Conservation (phyloP, 2,113 vertebrate genomes). For the Myiozetetes cayanensis region DNA sequence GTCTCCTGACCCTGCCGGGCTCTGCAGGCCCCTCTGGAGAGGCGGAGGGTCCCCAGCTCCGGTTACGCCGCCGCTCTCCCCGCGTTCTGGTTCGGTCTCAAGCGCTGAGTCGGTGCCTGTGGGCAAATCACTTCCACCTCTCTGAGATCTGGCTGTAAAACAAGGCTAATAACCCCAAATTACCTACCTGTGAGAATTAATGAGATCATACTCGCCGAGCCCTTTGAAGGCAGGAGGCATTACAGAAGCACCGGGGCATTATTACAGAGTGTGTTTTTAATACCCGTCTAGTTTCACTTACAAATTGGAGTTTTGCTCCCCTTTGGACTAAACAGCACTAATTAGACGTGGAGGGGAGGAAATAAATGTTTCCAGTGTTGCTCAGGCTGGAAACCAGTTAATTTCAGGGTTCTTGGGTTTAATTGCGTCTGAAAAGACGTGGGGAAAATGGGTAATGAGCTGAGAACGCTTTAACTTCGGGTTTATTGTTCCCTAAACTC, state of each 20-base stretch:
- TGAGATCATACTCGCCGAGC: slow-evolving; percentile 30
- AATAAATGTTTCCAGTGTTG: slow-evolving; percentile 64
- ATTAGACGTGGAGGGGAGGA: slow-evolving; percentile 60
- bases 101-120: slow-evolving; percentile 1
- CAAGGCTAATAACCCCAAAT: slow-evolving; percentile 63
- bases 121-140: slow-evolving; percentile 65
- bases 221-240: slow-evolving; percentile 62
- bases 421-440: slow-evolving; percentile 56
- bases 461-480: slow-evolving; percentile 43
- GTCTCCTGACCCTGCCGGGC: neutral
- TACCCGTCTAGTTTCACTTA: slow-evolving; percentile 51
- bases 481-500: slow-evolving; percentile 51
- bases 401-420: slow-evolving; percentile 60
- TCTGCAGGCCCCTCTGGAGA: neutral
- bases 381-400: slow-evolving; percentile 52
- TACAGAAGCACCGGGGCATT: slow-evolving; percentile 51
- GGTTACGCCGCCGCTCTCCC: neutral
- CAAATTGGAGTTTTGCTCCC: slow-evolving; percentile 66
- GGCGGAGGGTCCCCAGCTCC: neutral
- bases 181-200: slow-evolving; percentile 61
- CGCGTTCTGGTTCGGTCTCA: neutral
- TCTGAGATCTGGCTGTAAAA: slow-evolving; percentile 47
- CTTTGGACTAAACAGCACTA: slow-evolving; percentile 35
- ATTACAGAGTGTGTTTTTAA: slow-evolving; percentile 57
- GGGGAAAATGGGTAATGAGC: slow-evolving; percentile 39